Evolutionary conservation across 1,140 invertebrate genomes (phyloP), one percentile per base, ranked within the genome.

Genomic region (Chrysopa pallens): DNA sequence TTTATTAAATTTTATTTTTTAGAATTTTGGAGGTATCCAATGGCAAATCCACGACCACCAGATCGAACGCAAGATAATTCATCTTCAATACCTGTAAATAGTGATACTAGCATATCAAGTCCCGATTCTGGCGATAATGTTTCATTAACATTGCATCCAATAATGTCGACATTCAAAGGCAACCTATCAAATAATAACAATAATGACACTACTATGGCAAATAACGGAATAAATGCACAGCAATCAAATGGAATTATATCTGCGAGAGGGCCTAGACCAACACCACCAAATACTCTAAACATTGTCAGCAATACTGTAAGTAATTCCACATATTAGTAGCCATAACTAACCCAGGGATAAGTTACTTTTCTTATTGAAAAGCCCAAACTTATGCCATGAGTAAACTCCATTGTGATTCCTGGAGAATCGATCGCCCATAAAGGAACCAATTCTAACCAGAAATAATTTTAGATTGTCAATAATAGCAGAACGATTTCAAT

Each of bases 251-350:
- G 45, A 36, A 54, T 56, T 39, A 50, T 55, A 17, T 64, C 64
- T 46, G 51, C 72, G 36, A 63, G 76, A 54, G 75, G 75, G 33
- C 74, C 76, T n/a, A 66, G 81, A 52, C 82, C 82, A 0, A 82
- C 80, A 43, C 79, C 81, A 47, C 83, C 83, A 6, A 85, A 84
- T 54, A 85, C 83, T 12, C 60, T 86, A 46, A 85, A 84, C 62
- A 67, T 33, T 33, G 31, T 33, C 42, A 72, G 64, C 38, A 71
- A 62, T 58, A 62, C 66, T 44, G 64, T 40, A 29, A 29, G 39
- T 40, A 11, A 9, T 23, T 23, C 5, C n/a, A n/a, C n/a, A n/a
- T n/a, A n/a, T n/a, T n/a, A n/a, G n/a, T n/a, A n/a, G n/a, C n/a
- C n/a, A n/a, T n/a, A n/a, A n/a, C n/a, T n/a, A n/a, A n/a, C n/a